These are phyloP conservation scores for Mylabris phalerata DNA, from an alignment of 1,140 invertebrate genomes.

Conservation along the genomic window DNA sequence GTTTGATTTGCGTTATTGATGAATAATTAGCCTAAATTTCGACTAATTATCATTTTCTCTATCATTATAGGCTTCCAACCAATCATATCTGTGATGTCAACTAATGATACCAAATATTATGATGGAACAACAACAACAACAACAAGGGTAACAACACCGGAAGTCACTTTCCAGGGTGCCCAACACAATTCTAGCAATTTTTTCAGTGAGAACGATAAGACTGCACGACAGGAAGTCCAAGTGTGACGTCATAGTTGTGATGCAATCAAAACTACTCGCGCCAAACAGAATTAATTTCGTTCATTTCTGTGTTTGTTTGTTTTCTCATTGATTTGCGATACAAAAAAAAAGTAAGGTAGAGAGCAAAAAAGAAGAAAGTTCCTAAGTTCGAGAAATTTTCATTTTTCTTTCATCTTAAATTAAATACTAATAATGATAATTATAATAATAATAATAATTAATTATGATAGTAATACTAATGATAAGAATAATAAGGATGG, in stretches of 20 bases:
- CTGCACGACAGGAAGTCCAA: conserved; percentile 45
- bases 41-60: too few species aligned
- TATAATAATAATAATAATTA: too few species aligned
- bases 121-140: background rate
- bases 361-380: conserved; percentile 32
- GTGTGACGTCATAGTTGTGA: conserved; percentile 56
- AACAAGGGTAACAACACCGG: conserved; percentile 5
- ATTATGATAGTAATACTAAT: too few species aligned
- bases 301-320: too few species aligned
- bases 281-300: conserved; percentile 22
- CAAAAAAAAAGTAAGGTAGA: background rate
- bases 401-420: too few species aligned
- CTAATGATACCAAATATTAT: conserved; percentile 11
- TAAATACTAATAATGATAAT: too few species aligned
- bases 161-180: conserved; percentile 22
- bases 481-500: too few species aligned
- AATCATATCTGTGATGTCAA: conserved; percentile 46
- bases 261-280: conserved; percentile 27
- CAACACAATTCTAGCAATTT: conserved; percentile 11
- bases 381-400: conserved; percentile 32
- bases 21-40: conserved; percentile 12
- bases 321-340: background rate
- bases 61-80: conserved; percentile 48
- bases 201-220: conserved; percentile 26
- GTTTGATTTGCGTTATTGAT: background rate